These are phyloP conservation scores for Anthoptus insignis DNA, from an alignment of 2,888 invertebrate genomes.

Conservation along the genomic window DNA sequence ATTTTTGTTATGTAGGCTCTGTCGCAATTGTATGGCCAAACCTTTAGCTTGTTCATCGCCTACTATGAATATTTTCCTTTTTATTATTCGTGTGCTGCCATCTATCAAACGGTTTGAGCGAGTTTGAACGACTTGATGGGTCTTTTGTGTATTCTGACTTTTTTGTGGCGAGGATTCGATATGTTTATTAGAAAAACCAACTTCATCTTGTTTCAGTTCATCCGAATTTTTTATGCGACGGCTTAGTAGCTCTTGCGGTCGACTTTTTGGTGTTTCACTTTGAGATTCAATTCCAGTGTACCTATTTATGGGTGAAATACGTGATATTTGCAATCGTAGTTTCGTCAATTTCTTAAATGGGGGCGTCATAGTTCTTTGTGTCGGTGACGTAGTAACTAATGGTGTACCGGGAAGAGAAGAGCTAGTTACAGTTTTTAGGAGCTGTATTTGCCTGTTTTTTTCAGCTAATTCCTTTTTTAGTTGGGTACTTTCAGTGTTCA, in stretches of 20 bases:
- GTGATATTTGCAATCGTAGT: slow-evolving; percentile 3
- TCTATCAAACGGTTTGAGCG: slow-evolving; percentile 3
- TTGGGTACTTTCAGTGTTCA: slow-evolving; percentile 3
- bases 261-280: slow-evolving; percentile 3
- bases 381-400: not conserved
- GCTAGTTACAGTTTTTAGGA: not conserved
- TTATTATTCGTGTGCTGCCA: slow-evolving; percentile 1
- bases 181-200: not conserved
- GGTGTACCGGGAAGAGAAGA: slow-evolving; percentile 2
- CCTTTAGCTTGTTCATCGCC: slow-evolving; percentile 2
- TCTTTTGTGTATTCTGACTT: not conserved
- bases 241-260: not conserved
- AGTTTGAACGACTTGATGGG: not conserved
- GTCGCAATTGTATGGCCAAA: not conserved
- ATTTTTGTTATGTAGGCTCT: slow-evolving; percentile 5
- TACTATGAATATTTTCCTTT: slow-evolving; percentile 3
- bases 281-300: not conserved
- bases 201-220: not conserved
- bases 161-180: not conserved
- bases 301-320: not conserved
- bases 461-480: slow-evolving; percentile 8
- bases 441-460: slow-evolving; percentile 1
- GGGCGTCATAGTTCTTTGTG: not conserved
- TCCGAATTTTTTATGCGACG: not conserved
- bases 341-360: not conserved